Conservation (phyloP, 2,113 vertebrate species). For the Cryptomyrus ogoouensis region DNA sequence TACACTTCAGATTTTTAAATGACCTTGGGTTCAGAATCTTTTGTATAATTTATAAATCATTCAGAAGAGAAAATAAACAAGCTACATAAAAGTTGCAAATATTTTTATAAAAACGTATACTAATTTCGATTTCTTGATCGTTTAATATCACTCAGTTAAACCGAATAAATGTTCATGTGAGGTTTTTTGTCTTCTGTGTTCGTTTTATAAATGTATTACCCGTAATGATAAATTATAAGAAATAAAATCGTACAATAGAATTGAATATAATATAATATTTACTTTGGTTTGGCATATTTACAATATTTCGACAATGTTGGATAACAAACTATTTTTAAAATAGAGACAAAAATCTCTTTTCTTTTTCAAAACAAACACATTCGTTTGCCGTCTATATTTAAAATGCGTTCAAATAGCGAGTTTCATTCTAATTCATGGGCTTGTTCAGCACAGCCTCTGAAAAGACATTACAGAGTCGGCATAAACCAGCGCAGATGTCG, state of each 20-base stretch:
- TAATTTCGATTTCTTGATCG: not conserved
- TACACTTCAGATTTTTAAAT: not conserved
- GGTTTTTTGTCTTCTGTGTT: not conserved
- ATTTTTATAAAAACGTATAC: not conserved
- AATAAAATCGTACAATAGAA: not conserved
- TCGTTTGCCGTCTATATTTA: not conserved
- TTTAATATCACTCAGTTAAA: not conserved
- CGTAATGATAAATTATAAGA: not conserved
- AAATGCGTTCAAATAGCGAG: slow-evolving; percentile 52
- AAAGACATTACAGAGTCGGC: slow-evolving; percentile 56
- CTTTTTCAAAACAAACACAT: not conserved
- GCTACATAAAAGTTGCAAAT: not conserved
- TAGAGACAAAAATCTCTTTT: not conserved
- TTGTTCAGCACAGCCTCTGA: slow-evolving; percentile 71
- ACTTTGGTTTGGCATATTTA: not conserved
- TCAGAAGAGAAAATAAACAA: not conserved
- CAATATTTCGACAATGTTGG: not conserved
- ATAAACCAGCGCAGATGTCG: slow-evolving; percentile 79
- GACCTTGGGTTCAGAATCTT: not conserved
- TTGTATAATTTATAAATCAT: not conserved
- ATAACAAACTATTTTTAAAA: not conserved
- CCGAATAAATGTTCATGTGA: not conserved
- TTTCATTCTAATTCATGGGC: slow-evolving; percentile 87
- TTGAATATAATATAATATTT: not conserved
- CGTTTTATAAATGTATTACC: not conserved